phyloP scores from a whole-genome alignment of 2,113 vertebrate species.

The Megaptera novaeangliae region DNA sequence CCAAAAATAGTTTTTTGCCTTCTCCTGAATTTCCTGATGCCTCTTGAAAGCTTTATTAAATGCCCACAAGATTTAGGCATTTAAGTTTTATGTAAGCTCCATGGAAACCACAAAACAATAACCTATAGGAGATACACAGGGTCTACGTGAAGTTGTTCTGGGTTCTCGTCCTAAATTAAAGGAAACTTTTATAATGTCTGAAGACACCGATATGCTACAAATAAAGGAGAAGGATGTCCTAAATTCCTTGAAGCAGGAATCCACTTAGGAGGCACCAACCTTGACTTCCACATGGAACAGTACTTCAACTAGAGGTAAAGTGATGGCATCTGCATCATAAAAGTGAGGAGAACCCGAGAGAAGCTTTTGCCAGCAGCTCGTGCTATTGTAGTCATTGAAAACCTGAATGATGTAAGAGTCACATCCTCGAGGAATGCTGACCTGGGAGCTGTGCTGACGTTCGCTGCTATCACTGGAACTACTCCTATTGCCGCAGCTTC shows the following conservation, averaged over 20 bases:
- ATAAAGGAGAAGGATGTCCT: not conserved
- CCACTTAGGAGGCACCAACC: not conserved
- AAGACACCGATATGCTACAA: not conserved
- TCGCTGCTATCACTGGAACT: not conserved
- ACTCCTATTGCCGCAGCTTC: accelerated
- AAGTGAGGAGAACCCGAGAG: not conserved
- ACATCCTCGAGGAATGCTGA: too few species aligned
- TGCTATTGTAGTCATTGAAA: not conserved
- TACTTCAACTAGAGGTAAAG: not conserved
- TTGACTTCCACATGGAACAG: not conserved
- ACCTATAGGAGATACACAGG: not conserved
- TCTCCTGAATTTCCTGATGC: not conserved
- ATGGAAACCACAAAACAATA: not conserved
- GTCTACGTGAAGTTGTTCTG: not conserved
- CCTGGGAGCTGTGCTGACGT: not conserved
- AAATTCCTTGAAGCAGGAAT: not conserved
- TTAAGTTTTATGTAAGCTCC: not conserved
- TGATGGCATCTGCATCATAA: not conserved
- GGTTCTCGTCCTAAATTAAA: not conserved
- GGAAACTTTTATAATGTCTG: not conserved
- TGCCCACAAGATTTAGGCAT: not conserved
- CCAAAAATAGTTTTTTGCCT: not conserved
- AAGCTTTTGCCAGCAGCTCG: too few species aligned
- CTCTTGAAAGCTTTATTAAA: not conserved
- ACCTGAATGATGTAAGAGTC: accelerated